phyloP scores from a whole-genome alignment of 2,797 vertebrate species.

The Chanos chanos region DNA sequence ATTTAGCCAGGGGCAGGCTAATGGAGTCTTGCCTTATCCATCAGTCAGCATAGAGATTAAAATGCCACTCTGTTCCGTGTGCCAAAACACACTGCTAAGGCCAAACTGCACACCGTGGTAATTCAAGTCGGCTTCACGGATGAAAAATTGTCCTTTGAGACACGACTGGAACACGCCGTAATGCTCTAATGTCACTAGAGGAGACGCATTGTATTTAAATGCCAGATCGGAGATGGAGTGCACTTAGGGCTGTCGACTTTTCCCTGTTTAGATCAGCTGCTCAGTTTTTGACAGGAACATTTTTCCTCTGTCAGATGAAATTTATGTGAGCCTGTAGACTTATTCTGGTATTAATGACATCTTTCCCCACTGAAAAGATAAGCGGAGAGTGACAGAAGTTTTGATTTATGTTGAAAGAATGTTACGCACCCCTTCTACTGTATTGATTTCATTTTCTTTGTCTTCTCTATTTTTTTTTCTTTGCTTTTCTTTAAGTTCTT shows the following conservation, averaged over 20 bases:
- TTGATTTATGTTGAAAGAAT: no score
- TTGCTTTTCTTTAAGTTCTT: no score
- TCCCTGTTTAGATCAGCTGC: not conserved
- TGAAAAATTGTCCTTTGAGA: slow-evolving; percentile 19
- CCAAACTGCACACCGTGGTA: slow-evolving; percentile 15
- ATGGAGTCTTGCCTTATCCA: slow-evolving; percentile 8
- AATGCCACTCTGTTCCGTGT: not conserved
- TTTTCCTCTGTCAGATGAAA: no score
- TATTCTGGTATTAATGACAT: no score
- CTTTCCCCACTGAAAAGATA: no score
- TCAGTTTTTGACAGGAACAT: no score
- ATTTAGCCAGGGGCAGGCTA: not conserved
- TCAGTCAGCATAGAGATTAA: slow-evolving; percentile 18
- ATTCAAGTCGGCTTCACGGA: not conserved
- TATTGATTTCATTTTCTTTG: no score
- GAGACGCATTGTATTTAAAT: slow-evolving; percentile 19
- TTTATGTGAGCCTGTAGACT: no score
- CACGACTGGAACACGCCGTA: slow-evolving; percentile 31
- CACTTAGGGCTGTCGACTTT: slow-evolving; percentile 1
- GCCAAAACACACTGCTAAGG: slow-evolving; percentile 34
- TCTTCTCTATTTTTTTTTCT: no score
- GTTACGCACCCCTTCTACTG: no score
- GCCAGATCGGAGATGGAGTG: slow-evolving; percentile 2
- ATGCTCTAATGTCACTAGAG: not conserved
- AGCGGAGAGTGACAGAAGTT: no score